Conservation (phyloP, 2,888 invertebrate genomes). For the Panopea generosa region DNA sequence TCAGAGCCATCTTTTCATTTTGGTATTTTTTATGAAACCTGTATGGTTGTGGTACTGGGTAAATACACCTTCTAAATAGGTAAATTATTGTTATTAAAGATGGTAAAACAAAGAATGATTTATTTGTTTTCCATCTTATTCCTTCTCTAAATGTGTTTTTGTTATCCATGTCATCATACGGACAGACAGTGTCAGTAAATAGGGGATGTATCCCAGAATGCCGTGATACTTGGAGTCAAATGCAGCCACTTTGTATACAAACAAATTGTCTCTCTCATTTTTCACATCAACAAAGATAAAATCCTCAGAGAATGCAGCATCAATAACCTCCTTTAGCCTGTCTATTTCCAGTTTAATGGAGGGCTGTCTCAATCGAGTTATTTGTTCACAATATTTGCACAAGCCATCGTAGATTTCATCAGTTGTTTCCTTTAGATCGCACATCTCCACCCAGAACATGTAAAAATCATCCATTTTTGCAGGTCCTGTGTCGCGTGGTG, state of each 20-base stretch:
- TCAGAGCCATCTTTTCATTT: no score
- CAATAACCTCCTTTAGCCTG: conserved; percentile 70
- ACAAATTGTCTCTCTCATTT: conserved; percentile 79
- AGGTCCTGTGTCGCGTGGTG: conserved; percentile 66
- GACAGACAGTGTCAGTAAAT: conserved; percentile 71
- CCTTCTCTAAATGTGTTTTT: conserved; percentile 76
- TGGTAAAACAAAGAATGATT: no score
- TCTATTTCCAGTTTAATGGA: conserved; percentile 74
- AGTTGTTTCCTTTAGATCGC: conserved; percentile 71
- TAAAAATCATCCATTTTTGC: conserved; percentile 74
- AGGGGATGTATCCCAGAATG: conserved; percentile 78
- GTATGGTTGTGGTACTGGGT: no score
- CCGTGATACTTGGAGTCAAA: conserved; percentile 77
- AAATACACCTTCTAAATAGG: no score
- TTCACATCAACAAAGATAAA: conserved; percentile 76
- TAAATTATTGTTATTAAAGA: no score
- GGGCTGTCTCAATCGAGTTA: conserved; percentile 76
- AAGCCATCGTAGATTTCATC: conserved; percentile 72
- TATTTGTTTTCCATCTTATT: conserved; percentile 21
- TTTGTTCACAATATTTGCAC: conserved; percentile 71
- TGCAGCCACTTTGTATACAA: conserved; percentile 78
- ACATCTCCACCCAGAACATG: conserved; percentile 74
- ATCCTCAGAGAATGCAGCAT: conserved; percentile 67
- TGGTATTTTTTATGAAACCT: no score
- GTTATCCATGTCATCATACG: conserved; percentile 73